Base-by-base conservation (phyloP, 2,888 invertebrate genomes). In the Byasa hedistus region DNA sequence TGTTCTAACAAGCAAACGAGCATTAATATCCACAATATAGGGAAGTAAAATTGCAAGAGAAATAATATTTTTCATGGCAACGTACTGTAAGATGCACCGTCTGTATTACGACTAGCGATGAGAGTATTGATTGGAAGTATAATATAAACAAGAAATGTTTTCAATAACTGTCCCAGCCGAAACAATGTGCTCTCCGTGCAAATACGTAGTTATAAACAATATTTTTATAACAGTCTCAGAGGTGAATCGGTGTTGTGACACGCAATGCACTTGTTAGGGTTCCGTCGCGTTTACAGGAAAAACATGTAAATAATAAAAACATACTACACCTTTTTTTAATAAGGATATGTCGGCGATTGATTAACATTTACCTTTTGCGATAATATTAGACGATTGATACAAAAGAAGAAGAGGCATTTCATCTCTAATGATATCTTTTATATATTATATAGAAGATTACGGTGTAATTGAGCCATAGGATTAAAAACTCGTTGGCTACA, bases 61-160 rank as follows among this genome's bases (percentile, higher is more conserved):
- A 39, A 62, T 63, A 61, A 80, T 69, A 68, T 73, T 68, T 76
- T 76, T 76, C 84, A 85, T 85, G 65, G 71, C 79, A 70, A 71
- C 72, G 76, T 74, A 71, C 71, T 75, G 75, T 72, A 70, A 70
- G 75, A 66, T 63, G 65, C 68, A 65, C 68, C 65, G 72, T 68
- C 72, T 70, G 64, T 61, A 27, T 48, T 52, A 52, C 70, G 75
- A 88, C 85, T 88, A 84, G 74, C 69, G 63, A 67, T 23, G 70
- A 75, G 73, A 71, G 69, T 72, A 73, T 74, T 81, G 77, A 75
- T 75, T 75, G 72, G 76, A 68, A 74, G 61, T 71, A 74, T 73
- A 84, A 86, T 75, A 84, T 84, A 83, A 86, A 84, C 84, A 81
- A 70, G 65, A 39, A 69, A 75, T 85, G 86, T 85, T 86, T 79